phyloP scores from a whole-genome alignment of 2,888 invertebrate genomes.

The Tryphoninae sp. region DNA sequence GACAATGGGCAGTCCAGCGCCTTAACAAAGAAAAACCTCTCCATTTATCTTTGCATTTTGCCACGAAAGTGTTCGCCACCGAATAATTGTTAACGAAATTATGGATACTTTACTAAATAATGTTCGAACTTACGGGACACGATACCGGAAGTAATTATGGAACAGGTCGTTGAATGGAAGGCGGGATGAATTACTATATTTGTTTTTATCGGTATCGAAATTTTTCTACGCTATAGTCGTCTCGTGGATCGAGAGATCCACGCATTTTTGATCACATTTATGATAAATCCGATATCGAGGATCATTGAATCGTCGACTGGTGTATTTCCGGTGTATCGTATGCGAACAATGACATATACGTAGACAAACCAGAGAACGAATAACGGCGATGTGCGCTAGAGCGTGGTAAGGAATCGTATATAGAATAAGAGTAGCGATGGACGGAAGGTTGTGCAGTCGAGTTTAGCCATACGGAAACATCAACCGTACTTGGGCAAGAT shows the following conservation, averaged over 20 bases:
- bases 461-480: slow-evolving; percentile 56
- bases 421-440: slow-evolving; percentile 8
- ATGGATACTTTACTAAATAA: too few relatives aligned
- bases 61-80: too few relatives aligned
- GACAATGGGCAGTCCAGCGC: not conserved
- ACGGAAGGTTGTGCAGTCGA: slow-evolving; percentile 38
- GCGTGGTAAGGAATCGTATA: slow-evolving; percentile 4
- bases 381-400: not conserved
- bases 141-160: not conserved
- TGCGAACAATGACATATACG: slow-evolving; percentile 17
- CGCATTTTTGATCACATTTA: slow-evolving; percentile 6
- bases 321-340: slow-evolving; percentile 25
- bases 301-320: slow-evolving; percentile 22
- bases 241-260: too few relatives aligned
- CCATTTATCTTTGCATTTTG: too few relatives aligned
- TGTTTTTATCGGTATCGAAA: not conserved
- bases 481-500: slow-evolving; percentile 51
- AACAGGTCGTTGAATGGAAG: not conserved
- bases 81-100: too few relatives aligned
- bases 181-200: not conserved
- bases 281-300: slow-evolving; percentile 29
- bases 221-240: too few relatives aligned
- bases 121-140: too few relatives aligned
- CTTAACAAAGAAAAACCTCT: not conserved
- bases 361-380: not conserved